Evolutionary conservation across 2,888 invertebrate genomes (phyloP), one percentile per base, ranked within the genome.

Genomic region (Heteropelma amictum): DNA sequence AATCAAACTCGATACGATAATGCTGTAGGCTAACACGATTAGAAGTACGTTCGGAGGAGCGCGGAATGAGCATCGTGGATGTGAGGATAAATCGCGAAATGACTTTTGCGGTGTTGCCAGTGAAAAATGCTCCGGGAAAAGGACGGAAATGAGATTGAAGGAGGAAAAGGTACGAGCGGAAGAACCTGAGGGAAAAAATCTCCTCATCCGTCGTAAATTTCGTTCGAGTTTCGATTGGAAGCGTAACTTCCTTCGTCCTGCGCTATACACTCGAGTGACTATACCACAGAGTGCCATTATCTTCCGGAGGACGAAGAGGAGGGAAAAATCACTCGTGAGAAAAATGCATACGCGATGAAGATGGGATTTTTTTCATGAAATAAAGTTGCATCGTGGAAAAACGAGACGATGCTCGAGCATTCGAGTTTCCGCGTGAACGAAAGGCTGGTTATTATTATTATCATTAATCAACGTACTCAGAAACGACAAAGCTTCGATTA

Each of bases 141-240:
- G 35, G 53, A 17, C n/a, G 30, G 23, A 38, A 54, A 49, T 54
- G 26, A 49, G 40, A 54, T 68, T 49, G 61, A 54, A 54, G 12
- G 54, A 47, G 38, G 49, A 12, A 17, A 30, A 40, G 38, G 40
- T 51, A 17, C 23, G n/a, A 51, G 45, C 33, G 19, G 19, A 14
- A 28, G 8, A 12, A 3, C 23, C 38, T 19, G 19, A 19, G 14
- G 49, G 17, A 38, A 19, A 19, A 17, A 35, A 53, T 58, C 28
- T 35, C 14, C 49, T 47, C 60, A 40, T 38, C 26, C 61, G 17
- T 40, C 40, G 72, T 61, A 63, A 40, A 72, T 61, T 63, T 45
- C 30, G 63, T 68, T 67, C 47, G 23, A 64, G 26, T 68, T 56
- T 68, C 61, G 49, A 63, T 61, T 49, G 47, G 47, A 54, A 56